Evolutionary conservation across 2,888 invertebrate species (phyloP), one percentile per base, ranked within the genome.

Genomic region (Dicranocentrus wangi): DNA sequence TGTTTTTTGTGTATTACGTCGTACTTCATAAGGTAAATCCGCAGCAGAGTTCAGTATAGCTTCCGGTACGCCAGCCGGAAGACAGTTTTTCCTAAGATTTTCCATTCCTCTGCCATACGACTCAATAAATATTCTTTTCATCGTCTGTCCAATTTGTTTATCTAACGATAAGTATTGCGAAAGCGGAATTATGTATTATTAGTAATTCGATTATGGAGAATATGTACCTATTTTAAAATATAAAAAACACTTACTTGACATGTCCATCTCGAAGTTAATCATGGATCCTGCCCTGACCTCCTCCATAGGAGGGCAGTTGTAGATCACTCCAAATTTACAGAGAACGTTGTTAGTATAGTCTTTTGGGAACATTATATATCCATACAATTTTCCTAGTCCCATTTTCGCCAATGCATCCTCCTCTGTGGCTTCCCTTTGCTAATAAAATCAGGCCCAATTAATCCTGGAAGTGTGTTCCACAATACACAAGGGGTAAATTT

Each of bases 101-200:
- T 90, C 89, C n/a, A 95, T 94, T 88, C 97, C 96, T 88, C 93
- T 93, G 87, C 95, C 91, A 89, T 96, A 97, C 0, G 95, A 93
- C 88, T 94, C 91, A 88, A 96, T 93, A 82, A 97, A 91, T 88
- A 95, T 94, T 81, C 95, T 90, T 89, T 95, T 94, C 69, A 97
- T 90, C 91, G 95, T 94, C 87, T 96, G 91, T 0, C 95, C 95
- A 87, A 97, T 95, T 90, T 97, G 96, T 88, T 97, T 96, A 92
- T 97, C 96, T 96, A 28, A 15, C 3, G 19, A 61, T 32, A 10
- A 47, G 15, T 10, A 63, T 32, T n/a, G 28, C 61, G 5, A 3
- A 58, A 58, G 89, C 78, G 80, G 28, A 17, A 51, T 69, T 69
- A 28, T n/a, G n/a, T n/a, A n/a, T n/a, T n/a, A n/a, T n/a, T n/a